These are phyloP conservation scores for Haemorhous mexicanus DNA, from an alignment of 2,113 vertebrate genomes.

Conservation along the genomic window DNA sequence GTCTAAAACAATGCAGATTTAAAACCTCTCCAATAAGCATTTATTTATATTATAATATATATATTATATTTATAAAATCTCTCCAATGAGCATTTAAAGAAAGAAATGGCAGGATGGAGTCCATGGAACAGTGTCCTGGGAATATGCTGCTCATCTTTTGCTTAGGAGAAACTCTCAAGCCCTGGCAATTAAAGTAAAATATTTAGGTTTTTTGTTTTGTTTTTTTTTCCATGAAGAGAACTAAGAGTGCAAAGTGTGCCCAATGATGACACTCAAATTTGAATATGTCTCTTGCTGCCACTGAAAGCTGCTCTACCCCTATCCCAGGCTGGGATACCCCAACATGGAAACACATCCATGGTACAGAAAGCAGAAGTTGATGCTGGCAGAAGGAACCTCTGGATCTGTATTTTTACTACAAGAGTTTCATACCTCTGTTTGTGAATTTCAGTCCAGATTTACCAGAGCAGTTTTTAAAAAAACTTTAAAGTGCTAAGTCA, in stretches of 20 bases:
- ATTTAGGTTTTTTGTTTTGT: background rate
- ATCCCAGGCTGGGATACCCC: background rate
- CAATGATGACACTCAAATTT: background rate
- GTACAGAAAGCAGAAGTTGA: background rate
- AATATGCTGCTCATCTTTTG: background rate
- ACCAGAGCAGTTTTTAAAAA: background rate
- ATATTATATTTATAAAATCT: background rate
- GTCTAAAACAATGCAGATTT: background rate
- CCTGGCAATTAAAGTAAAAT: background rate
- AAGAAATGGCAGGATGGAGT: background rate
- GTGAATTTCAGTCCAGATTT: background rate
- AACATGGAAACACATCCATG: background rate
- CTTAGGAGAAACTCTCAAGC: background rate
- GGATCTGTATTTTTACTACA: background rate
- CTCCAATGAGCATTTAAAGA: background rate
- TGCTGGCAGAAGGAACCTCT: background rate
- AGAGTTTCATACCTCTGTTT: background rate
- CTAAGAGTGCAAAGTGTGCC: background rate
- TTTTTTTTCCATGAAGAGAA: background rate
- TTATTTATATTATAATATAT: too few species aligned
- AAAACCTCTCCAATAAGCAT: background rate
- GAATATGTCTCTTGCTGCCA: background rate
- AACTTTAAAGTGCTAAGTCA: background rate
- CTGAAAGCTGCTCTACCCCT: background rate
- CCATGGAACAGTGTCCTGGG: background rate